Evolutionary conservation across 2,113 vertebrate species (phyloP).

Genomic region (Apteryx mantelli): DNA sequence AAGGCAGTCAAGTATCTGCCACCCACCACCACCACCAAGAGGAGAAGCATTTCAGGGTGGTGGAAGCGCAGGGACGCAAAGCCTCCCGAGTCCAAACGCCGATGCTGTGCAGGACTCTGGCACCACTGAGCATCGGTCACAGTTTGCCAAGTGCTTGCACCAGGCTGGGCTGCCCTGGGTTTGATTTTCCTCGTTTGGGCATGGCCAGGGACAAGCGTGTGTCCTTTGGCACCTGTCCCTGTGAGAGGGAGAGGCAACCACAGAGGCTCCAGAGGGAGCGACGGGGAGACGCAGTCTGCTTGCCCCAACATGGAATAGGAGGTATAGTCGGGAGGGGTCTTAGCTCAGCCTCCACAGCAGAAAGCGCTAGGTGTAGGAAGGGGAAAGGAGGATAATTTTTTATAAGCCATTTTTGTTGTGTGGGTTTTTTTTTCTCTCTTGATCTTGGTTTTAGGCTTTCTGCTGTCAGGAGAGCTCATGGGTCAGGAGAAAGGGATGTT

Average conservation of each 20-base stretch:
- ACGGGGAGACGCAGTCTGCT: not conserved
- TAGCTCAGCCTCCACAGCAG: not conserved
- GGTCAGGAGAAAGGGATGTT: not conserved
- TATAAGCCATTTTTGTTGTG: not conserved
- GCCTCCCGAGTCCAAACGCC: not conserved
- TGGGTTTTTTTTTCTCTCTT: not conserved
- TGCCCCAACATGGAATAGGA: rapidly evolving
- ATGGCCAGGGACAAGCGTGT: not conserved
- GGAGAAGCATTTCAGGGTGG: not conserved
- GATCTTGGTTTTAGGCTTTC: not conserved
- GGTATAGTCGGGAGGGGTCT: not conserved
- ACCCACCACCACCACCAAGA: not conserved
- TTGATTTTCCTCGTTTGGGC: not conserved
- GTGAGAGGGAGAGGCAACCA: rapidly evolving
- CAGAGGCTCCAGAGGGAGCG: not conserved
- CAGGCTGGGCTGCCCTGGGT: not conserved
- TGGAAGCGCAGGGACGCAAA: rapidly evolving
- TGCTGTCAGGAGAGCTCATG: not conserved
- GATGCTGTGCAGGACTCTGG: not conserved
- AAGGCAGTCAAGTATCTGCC: not conserved
- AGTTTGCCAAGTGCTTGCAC: not conserved
- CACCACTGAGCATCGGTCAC: not conserved
- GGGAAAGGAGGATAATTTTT: not conserved
- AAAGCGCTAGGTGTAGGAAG: not conserved
- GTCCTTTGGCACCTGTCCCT: conserved; percentile 1